A percentile compares a stretch with the other conserved stretches of the same genome.
Evolutionary conservation across 1,140 invertebrate species (phyloP).

Genomic region (Leptinotarsa texana): DNA sequence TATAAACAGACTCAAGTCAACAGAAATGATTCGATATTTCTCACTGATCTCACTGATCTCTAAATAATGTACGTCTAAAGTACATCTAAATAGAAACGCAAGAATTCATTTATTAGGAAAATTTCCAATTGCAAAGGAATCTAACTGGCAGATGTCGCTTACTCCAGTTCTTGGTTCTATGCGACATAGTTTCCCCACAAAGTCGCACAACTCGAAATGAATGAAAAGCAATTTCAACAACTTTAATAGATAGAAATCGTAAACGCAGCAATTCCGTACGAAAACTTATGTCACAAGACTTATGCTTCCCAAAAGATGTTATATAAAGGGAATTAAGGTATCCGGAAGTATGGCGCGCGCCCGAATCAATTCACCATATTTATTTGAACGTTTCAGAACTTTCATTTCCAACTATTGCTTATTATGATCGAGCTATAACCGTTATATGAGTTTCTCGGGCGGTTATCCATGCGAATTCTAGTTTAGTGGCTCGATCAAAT

Average conservation of each 20-base stretch:
- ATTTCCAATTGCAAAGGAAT: too few species aligned
- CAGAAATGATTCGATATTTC: too few species aligned
- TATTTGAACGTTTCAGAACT: background rate
- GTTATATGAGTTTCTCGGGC: slow-evolving; percentile 2
- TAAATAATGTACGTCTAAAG: too few species aligned
- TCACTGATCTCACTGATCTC: too few species aligned
- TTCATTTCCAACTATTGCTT: slow-evolving; percentile 4
- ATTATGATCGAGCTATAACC: slow-evolving; percentile 1
- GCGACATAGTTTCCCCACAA: too few species aligned
- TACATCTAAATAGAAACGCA: too few species aligned
- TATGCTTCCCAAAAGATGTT: background rate
- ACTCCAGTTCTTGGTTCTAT: too few species aligned
- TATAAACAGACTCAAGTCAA: too few species aligned
- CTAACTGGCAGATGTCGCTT: too few species aligned
- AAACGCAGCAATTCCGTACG: background rate
- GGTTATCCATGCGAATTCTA: background rate
- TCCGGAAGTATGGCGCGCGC: background rate
- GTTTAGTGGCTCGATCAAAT: background rate
- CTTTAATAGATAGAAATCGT: slow-evolving; percentile 2
- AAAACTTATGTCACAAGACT: background rate
- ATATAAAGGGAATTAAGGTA: background rate
- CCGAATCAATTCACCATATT: background rate
- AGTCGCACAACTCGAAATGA: background rate
- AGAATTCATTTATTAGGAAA: too few species aligned
- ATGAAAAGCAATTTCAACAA: background rate